Base-by-base conservation (phyloP, 2,113 vertebrate genomes). In the Larimichthys polyactis region DNA sequence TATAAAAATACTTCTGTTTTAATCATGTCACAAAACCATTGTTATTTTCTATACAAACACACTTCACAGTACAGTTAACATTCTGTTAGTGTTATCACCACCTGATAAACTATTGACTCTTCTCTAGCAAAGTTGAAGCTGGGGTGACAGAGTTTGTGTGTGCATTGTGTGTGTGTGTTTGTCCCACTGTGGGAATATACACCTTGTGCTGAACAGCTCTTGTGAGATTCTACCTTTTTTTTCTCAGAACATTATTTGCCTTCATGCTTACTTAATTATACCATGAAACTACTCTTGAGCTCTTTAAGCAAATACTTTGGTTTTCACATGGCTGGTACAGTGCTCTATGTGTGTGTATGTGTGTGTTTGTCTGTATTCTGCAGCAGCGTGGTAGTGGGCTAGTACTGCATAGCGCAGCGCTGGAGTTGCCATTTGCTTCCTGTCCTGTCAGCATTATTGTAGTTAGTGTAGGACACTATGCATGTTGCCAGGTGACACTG, bases 371-470 rank as follows among this genome's bases (percentile, higher is more conserved):
- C 49, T 71, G 46, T 43, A 1, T 49, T 9, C 72, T 71, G 73
- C 85, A 67, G 70, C 51, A 67, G 55, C 6, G 48, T 52, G 49
- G 14, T 75, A 16, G 67, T 63, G 81, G 59, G 70, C 17, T 36
- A 46, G 49, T 87, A 64, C 82, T 81, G 76, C 85, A 81, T 76
- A 73, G 82, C 8, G 62, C 71, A 75, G 77, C 14, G 12, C 55
- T 14, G 27, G 27, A 17, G 54, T 46, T 85, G 70, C 75, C 75
- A 9, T 52, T 69, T 51, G 75, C 17, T 15, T 81, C 69, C 75
- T 76, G 84, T 81, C 78, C 64, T 54, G 83, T 89, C 90, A 91
- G 88, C 86, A 68, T 72, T 80, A 75, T 78, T 64, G 71, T n/a
- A 19, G 14, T 12, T 0, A 0, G 65, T 68, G 75, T 68, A 58